Evolutionary conservation across 2,113 vertebrate species (phyloP), one percentile per base, ranked within the genome.

Genomic region (Heterochromis multidens): DNA sequence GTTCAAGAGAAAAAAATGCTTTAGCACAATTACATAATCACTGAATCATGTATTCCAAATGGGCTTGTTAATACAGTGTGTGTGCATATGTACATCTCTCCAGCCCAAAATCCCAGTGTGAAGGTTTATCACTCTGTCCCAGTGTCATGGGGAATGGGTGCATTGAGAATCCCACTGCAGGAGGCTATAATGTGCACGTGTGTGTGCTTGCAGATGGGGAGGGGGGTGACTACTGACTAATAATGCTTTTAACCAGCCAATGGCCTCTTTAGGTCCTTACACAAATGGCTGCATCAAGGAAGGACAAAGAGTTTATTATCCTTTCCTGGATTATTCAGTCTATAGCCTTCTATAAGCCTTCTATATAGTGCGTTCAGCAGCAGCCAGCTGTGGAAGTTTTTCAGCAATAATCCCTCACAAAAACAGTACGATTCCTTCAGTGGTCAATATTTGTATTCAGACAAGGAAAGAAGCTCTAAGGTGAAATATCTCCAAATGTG

Each of bases 191-290:
- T 25, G n/a, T 52, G 43, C 40, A 49, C 3, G 17, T 54, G 74
- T 67, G 25, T 63, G 77, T 78, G 35, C 43, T 29, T 62, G 79
- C 61, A 29, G 40, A 8, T 29, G 70, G 23, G n/a, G 10, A 10
- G n/a, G 37, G 19, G 25, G 60, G 60, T 2, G 60, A 35, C 56
- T 37, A 62, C 76, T 86, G 61, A 81, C n/a, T n/a, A 89, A 91
- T 91, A 72, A 92, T 88, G 92, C 82, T 86, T 93, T 92, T 91
- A 93, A 93, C 94, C 87, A 93, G 79, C 85, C 86, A 87, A 92
- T 90, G 91, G 92, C 67, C 82, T 88, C 88, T 88, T 80, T 81
- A 80, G 85, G 83, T 77, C 87, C 84, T 43, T 70, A 83, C 80
- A 87, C 77, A 93, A 91, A 90, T 85, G 80, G 72, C 83, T 27